phyloP scores from a whole-genome alignment of 2,797 vertebrate genomes.

The Cossypha niveicapilla region DNA sequence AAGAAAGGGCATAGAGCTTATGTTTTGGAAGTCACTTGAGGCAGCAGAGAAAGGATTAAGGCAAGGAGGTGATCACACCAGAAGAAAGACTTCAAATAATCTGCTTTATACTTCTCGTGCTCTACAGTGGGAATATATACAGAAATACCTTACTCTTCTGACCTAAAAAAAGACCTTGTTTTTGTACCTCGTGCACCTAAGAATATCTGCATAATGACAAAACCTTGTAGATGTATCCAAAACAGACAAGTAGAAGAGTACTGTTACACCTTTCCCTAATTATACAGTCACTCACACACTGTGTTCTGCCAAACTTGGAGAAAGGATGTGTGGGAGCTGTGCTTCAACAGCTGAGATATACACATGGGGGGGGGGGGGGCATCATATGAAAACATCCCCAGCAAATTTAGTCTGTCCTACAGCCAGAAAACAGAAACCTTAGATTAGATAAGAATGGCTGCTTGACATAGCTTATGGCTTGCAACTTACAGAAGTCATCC shows the following conservation, averaged over 20 bases:
- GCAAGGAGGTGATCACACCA: neutral
- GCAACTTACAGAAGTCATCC: neutral
- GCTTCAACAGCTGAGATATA: neutral
- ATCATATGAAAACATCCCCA: neutral
- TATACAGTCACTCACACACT: neutral
- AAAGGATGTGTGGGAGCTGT: neutral
- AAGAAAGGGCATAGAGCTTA: neutral
- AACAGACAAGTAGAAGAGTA: neutral
- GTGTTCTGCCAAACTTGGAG: neutral
- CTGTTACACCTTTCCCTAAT: neutral
- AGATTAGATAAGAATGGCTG: neutral
- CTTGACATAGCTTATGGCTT: neutral
- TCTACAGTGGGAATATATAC: neutral
- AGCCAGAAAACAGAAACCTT: neutral
- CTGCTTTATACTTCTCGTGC: neutral
- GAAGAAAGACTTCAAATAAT: neutral
- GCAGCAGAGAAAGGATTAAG: neutral
- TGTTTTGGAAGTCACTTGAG: neutral
- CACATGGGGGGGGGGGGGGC: rapidly evolving
- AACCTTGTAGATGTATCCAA: neutral
- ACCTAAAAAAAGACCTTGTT: neutral
- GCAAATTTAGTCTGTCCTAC: neutral
- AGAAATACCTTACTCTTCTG: neutral
- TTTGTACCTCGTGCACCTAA: neutral
- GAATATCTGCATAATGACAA: neutral